Base-by-base conservation (phyloP, 2,113 vertebrate species). In the Neolamprologus cancellatus region DNA sequence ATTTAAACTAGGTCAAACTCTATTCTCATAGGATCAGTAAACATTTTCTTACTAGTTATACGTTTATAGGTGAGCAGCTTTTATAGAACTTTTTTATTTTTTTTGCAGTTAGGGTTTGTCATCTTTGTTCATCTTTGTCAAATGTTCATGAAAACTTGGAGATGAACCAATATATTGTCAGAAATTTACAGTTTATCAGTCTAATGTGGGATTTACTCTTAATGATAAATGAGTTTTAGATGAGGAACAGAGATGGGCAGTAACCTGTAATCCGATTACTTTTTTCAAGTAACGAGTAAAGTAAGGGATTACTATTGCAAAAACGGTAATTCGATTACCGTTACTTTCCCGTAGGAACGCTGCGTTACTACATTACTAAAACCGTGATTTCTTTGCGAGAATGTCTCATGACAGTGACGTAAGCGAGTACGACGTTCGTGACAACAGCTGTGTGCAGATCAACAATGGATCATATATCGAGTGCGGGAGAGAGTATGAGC, bases 221-320 rank as follows among this genome's bases (percentile, higher is more conserved):
- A 18, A 20, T 83, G 82, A 88, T 74, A 6, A 84, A 84, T 81
- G 50, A 76, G 13, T 81, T 88, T 90, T 30, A 81, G 10, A 64
- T 3, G 44, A 79, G 48, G 14, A 74, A 91, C 39, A 41, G 39
- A 41, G 39, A 41, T 41, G 1, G 11, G 39, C 39, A 41, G 11
- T 41, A 41, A 41, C 11, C 39, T 41, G 39, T 41, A 41, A 41
- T 41, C 39, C 5, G 5, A 41, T 41, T 41, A 39, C 39, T 41
- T 41, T 41, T 39, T 39, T 39, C 11, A 39, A 12, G 32, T 39
- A 39, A 39, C 11, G 5, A 12, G 11, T 39, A 39, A 39, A 39
- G 36, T 39, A 39, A 39, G 39, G 39, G 39, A 12, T 41, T 41
- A 41, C 39, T 41, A 41, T 41, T 41, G 39, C 39, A 39, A 2